Evolutionary conservation across 1,140 invertebrate species (phyloP).

Genomic region (Drosophila aff.): DNA sequence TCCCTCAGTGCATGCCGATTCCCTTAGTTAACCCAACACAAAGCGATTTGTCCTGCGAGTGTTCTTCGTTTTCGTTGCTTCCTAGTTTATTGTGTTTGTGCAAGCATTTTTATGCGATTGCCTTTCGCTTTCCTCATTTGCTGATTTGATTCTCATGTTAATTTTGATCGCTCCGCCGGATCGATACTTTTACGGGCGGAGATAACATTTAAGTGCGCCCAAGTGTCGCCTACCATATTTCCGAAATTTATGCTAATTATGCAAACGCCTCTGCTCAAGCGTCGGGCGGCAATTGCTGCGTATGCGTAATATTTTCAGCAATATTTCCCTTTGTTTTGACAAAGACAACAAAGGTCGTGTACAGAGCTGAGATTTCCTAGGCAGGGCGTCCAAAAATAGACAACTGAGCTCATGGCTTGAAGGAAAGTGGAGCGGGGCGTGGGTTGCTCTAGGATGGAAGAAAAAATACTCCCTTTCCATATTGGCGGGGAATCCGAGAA

Average conservation of each 20-base stretch:
- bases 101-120: slow-evolving; percentile 72
- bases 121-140: slow-evolving; percentile 49
- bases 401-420: slow-evolving; percentile 40
- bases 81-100: slow-evolving; percentile 32
- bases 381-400: slow-evolving; percentile 37
- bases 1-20: slow-evolving; percentile 15
- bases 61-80: slow-evolving; percentile 8
- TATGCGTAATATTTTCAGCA: slow-evolving; percentile 68
- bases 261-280: slow-evolving; percentile 45
- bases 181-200: slow-evolving; percentile 48
- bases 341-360: slow-evolving; percentile 48
- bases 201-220: slow-evolving; percentile 58
- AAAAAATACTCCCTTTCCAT: background rate
- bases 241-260: slow-evolving; percentile 78
- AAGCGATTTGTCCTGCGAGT: slow-evolving; percentile 29
- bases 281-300: slow-evolving; percentile 37
- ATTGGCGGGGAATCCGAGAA: background rate
- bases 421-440: background rate
- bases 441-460: no score
- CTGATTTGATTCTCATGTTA: slow-evolving; percentile 81
- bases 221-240: slow-evolving; percentile 68
- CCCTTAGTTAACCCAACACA: slow-evolving; percentile 16
- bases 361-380: slow-evolving; percentile 25
- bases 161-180: slow-evolving; percentile 62
- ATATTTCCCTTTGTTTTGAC: slow-evolving; percentile 58